Base-by-base conservation (phyloP, 2,888 invertebrate species). In the Nezara viridula region DNA sequence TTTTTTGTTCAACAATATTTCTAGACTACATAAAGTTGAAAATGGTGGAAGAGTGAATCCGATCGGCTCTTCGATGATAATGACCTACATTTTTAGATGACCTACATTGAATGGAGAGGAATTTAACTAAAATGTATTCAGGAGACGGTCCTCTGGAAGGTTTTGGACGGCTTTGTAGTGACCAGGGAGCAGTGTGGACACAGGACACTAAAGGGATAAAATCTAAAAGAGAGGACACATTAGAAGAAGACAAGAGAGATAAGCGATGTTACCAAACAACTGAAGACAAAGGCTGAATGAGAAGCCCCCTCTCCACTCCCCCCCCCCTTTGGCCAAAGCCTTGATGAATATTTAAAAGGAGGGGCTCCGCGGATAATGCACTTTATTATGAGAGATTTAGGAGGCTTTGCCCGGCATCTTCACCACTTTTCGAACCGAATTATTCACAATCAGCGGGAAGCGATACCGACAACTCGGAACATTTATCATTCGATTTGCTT, bases 271-370 rank as follows among this genome's bases (percentile, higher is more conserved):
- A 81, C 81, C 40, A 81, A 81, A 81, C 81, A 81, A 81, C 81
- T 81, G 81, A 81, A 81, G 81, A 81, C 81, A 81, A 81, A 81
- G 81, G 81, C 81, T 44, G 81, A 81, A 81, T 81, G 81, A 81
- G 81, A 21, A 6, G 32, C 5, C 32, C 37, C 37, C 32, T 10
- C 27, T 4, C 14, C 27, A 27, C 27, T 27, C 60, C 1, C 27
- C 27, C 27, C 32, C n/a, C n/a, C n/a, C 6, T 6, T 37, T 5
- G 19, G 10, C 44, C 81, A 81, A 47, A 81, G 44, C 81, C 81
- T 81, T 81, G 81, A 81, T 81, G 81, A 81, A 81, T 81, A 81
- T 81, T 81, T 47, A 81, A 81, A 81, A 81, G 81, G 81, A 24
- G 81, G 44, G 81, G 12, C 44, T 12, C 44, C 81, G 81, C 44